Evolutionary conservation across 2,113 vertebrate species (phyloP), one percentile per base, ranked within the genome.

Genomic region (Spilogale gracilis): DNA sequence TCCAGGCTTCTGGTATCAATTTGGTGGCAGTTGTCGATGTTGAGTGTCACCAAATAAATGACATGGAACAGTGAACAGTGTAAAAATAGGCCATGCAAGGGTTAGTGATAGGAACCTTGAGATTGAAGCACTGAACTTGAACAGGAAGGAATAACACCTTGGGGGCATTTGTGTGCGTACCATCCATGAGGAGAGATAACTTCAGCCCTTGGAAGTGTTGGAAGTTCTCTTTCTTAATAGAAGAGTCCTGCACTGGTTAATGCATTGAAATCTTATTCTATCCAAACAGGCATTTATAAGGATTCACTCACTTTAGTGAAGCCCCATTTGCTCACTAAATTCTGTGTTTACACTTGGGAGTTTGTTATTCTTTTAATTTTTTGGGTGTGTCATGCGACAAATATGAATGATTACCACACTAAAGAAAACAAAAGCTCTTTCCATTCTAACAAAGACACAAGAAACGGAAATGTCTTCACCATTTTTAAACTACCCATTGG

Each of bases 81-180:
- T 98, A 98, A 98, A 98, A 98, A 98, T 97, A 98, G 97, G 52
- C 93, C 56, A 58, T 69, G 45, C 84, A 96, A 84, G 7, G 38
- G 56, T 8, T 69, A 97, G 83, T 96, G 86, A 96, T 82, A 97
- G 12, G 81, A 97, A 14, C 45, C 60, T 60, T 65, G 81, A 38
- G 52, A 32, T n/a, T 12, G n/a, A 38, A 78, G 50, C 9, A 21
- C 18, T 81, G 52, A 95, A 71, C 73, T 92, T 69, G 61, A 78
- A 45, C 65, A 95, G 61, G 92, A 87, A 93, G 17, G 63, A 0
- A 0, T 6, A 54, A 2, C n/a, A 79, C 71, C 92, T 95, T 82
- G 61, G 86, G 52, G 71, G 10, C 9, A 18, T 23, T 54, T 71
- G 54, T 32, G 14, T 32, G 18, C 61, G 89, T 78, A 23, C 43